Evolutionary conservation across 1,140 invertebrate species (phyloP).

Genomic region (Drosophila pseudoobscura): DNA sequence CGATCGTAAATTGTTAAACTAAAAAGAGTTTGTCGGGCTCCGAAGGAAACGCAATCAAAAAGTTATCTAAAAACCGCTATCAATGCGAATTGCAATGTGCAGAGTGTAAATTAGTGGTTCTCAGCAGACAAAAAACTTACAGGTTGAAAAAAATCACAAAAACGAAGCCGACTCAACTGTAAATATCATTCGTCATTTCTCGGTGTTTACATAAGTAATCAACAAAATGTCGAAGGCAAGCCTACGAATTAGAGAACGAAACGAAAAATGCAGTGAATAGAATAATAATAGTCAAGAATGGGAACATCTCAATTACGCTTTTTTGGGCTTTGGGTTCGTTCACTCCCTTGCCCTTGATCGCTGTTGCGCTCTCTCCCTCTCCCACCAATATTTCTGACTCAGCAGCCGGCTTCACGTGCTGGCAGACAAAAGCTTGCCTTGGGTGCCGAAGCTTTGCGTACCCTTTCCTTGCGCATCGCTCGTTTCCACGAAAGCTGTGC

Average conservation of each 20-base stretch:
- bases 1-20: slow-evolving; percentile 9
- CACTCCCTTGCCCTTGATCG: no score
- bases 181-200: neutral
- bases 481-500: no score
- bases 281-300: neutral
- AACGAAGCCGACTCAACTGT: neutral
- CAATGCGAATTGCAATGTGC: slow-evolving; percentile 1
- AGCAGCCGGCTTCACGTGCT: no score
- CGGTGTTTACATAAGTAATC: slow-evolving; percentile 1
- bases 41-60: neutral
- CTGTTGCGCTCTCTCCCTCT: no score
- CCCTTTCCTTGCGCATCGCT: no score
- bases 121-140: neutral
- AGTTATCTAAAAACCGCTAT: slow-evolving; percentile 7
- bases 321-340: no score
- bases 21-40: neutral
- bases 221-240: neutral
- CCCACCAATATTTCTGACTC: no score
- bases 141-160: neutral
- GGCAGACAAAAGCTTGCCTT: no score
- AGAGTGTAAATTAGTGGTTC: no score
- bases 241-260: no score
- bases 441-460: no score
- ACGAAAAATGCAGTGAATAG: neutral
- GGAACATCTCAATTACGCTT: no score